These are phyloP conservation scores for Lepidochitona cinerea DNA, from an alignment of 2,888 invertebrate genomes.

Conservation along the genomic window DNA sequence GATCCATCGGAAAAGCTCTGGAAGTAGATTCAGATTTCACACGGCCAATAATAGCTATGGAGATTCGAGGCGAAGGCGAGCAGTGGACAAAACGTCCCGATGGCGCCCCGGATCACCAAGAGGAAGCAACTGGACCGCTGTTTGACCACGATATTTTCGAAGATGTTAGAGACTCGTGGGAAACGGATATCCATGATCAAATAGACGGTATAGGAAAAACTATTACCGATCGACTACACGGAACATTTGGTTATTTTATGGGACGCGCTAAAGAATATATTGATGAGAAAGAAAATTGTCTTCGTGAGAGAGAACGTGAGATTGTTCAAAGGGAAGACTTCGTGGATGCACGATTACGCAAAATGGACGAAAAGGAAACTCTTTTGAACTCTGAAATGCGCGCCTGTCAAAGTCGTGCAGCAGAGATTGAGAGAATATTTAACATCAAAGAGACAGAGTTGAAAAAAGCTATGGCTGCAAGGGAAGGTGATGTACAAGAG, in stretches of 20 bases:
- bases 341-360: constrained; percentile 42
- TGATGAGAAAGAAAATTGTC: constrained; percentile 51
- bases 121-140: constrained; percentile 45
- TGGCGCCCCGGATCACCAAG: constrained; percentile 33
- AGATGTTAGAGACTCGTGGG: constrained; percentile 59
- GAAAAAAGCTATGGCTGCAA: constrained; percentile 35
- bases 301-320: constrained; percentile 55
- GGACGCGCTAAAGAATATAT: constrained; percentile 58
- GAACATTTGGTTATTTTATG: constrained; percentile 57
- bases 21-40: constrained; percentile 63
- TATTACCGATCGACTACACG: constrained; percentile 56
- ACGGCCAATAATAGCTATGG: constrained; percentile 53
- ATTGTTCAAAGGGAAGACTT: constrained; percentile 44
- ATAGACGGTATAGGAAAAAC: constrained; percentile 58
- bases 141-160: constrained; percentile 59
- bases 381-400: constrained; percentile 45
- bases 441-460: constrained; percentile 47
- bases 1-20: constrained; percentile 53
- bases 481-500: constrained; percentile 34
- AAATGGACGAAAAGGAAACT: constrained; percentile 50
- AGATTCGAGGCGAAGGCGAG: constrained; percentile 41
- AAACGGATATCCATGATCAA: constrained; percentile 63
- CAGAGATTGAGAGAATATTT: constrained; percentile 49
- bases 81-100: constrained; percentile 53
- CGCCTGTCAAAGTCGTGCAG: constrained; percentile 37